Percentiles rank a stretch among this genome's conserved stretches.
These are phyloP conservation scores for Tapera naevia DNA, from an alignment of 2,797 vertebrate species.

Conservation along the genomic window DNA sequence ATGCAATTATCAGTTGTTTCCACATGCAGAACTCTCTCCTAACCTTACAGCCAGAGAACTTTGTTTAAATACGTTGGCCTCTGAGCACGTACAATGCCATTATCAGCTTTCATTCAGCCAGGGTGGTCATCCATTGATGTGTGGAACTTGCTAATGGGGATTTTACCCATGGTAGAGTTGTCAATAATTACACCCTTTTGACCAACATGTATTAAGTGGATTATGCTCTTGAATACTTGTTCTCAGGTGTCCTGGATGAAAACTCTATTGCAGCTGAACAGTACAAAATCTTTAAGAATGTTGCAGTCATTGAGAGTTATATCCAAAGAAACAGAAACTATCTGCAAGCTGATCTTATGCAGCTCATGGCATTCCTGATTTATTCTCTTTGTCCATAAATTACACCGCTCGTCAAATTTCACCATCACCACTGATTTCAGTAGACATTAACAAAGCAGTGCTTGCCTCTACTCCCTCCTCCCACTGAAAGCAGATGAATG, in stretches of 20 bases:
- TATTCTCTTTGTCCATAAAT: background rate
- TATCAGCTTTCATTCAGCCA: conserved; percentile 1
- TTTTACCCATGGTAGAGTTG: background rate
- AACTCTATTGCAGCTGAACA: background rate
- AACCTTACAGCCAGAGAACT: background rate
- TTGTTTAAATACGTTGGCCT: background rate
- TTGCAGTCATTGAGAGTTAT: background rate
- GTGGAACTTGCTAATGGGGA: conserved; percentile 63
- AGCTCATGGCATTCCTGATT: background rate
- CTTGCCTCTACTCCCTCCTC: background rate
- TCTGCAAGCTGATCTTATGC: background rate
- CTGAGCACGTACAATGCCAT: background rate
- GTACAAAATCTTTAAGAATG: background rate
- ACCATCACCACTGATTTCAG: background rate
- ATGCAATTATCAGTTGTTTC: conserved; percentile 29
- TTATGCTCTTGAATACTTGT: background rate
- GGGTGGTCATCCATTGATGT: conserved; percentile 28
- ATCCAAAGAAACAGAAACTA: background rate
- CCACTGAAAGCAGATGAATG: background rate
- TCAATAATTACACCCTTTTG: background rate
- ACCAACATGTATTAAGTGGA: background rate
- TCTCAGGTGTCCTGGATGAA: background rate
- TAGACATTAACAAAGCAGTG: background rate
- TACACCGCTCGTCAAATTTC: background rate
- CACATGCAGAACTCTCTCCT: background rate